Evolutionary conservation across 1,140 invertebrate species (phyloP), one percentile per base, ranked within the genome.

Genomic region (Teleopsis dalmanni): DNA sequence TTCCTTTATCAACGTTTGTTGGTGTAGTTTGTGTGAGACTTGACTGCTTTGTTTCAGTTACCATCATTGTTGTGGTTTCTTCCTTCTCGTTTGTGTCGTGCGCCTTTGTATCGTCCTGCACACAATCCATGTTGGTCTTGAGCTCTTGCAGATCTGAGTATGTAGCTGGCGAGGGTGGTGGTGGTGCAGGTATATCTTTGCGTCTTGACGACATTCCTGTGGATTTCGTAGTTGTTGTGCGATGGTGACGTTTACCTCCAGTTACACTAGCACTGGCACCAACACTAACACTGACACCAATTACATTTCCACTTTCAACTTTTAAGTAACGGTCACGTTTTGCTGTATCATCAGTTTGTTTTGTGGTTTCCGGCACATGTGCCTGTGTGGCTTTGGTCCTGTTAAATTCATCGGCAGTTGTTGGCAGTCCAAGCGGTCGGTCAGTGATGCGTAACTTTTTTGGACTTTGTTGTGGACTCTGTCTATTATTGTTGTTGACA

Each of bases 61-160:
- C 19, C 31, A 29, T 21, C 25, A 16, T 16, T 16, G 3, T n/a
- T 22, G 7, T 16, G 36, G 37, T 22, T 48, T 38, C 21, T 48
- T 41, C 36, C 29, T 38, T 19, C 26, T n/a, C 3, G 27, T 31
- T 45, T 50, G 22, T 23, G 6, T 35, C 41, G 19, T 16, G n/a
- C 29, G 34, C 48, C 25, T 45, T 41, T 27, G 4, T 62, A 29
- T 66, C 63, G 25, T 37, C 19, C 27, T 53, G 56, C 1, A 61
- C 44, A 6, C 59, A 56, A 29, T 64, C 59, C 57, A 67, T 62
- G 27, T 67, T 67, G 2, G 58, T 58, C 40, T 65, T 64, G 2
- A 67, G 36, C 41, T 67, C 64, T 29, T 67, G 64, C 14, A 67
- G 38, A 35, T 67, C 64, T 1, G 64, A 64, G 31, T 67, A 65